These are phyloP conservation scores for Ophiodon elongatus DNA, from an alignment of 2,113 vertebrate species.

Conservation along the genomic window DNA sequence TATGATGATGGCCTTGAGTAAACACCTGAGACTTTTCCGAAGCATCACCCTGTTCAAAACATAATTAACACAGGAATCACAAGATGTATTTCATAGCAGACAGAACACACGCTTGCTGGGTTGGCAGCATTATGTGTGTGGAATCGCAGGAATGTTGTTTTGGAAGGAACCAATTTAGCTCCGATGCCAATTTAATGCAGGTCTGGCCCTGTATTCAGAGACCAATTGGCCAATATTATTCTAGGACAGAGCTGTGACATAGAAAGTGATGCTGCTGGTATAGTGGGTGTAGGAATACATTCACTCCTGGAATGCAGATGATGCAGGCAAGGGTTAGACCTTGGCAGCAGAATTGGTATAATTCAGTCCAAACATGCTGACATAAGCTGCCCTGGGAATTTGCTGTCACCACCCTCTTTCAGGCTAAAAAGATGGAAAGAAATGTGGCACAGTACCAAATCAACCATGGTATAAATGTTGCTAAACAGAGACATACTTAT, in stretches of 20 bases:
- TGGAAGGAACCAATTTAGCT: slow-evolving; percentile 49
- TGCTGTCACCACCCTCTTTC: slow-evolving; percentile 1
- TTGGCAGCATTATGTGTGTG: slow-evolving; percentile 38
- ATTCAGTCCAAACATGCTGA: slow-evolving; percentile 43
- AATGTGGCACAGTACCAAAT: background rate
- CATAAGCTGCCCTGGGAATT: slow-evolving; percentile 15
- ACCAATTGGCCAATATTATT: slow-evolving; percentile 14
- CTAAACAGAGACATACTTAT: background rate
- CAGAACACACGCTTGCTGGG: slow-evolving; percentile 29
- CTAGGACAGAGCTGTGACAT: slow-evolving; percentile 15
- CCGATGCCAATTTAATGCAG: slow-evolving; percentile 10
- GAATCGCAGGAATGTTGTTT: slow-evolving; percentile 73
- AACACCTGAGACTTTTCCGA: slow-evolving; percentile 51
- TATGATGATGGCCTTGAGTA: slow-evolving; percentile 46
- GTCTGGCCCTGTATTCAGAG: slow-evolving; percentile 6
- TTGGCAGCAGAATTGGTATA: slow-evolving; percentile 24
- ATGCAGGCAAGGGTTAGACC: slow-evolving; percentile 25
- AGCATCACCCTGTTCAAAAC: slow-evolving; percentile 35
- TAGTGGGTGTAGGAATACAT: slow-evolving; percentile 7
- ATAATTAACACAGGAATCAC: slow-evolving; percentile 50
- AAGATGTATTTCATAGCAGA: slow-evolving; percentile 38
- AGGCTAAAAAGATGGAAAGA: slow-evolving; percentile 18
- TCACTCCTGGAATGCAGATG: slow-evolving; percentile 44
- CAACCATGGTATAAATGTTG: slow-evolving; percentile 3
- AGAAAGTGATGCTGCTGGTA: slow-evolving; percentile 22